These are phyloP conservation scores for Eristalinus sepulchralis DNA, from an alignment of 2,888 invertebrate species.

Conservation along the genomic window DNA sequence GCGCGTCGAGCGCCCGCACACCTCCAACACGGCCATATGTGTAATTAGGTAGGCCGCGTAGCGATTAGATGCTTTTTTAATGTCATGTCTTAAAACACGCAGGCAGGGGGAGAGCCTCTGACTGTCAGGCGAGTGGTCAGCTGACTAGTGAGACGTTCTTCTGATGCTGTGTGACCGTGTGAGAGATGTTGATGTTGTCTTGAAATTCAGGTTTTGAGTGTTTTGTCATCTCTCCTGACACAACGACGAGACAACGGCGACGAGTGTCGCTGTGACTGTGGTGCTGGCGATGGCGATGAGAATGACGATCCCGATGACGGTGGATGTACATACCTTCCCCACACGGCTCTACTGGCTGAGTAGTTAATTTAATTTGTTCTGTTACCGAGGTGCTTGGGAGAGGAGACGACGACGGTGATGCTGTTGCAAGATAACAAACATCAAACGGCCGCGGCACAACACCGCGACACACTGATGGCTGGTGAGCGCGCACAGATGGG, in stretches of 20 bases:
- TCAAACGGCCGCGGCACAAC: slow-evolving; percentile 32
- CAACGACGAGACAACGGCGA: not conserved
- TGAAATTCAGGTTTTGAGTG: slow-evolving; percentile 67
- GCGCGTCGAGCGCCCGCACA: not conserved
- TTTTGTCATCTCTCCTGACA: slow-evolving; percentile 56
- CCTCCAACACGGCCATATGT: slow-evolving; percentile 24
- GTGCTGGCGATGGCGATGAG: not conserved
- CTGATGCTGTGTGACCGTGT: not conserved
- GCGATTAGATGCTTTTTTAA: slow-evolving; percentile 70
- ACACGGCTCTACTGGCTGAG: slow-evolving; percentile 15
- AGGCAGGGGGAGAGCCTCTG: not conserved
- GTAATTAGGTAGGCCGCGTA: slow-evolving; percentile 69
- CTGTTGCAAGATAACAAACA: slow-evolving; percentile 55
- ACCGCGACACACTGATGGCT: not conserved
- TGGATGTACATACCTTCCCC: not conserved
- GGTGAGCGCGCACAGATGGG: slow-evolving; percentile 1
- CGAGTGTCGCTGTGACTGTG: not conserved
- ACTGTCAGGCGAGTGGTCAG: not conserved
- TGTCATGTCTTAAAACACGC: slow-evolving; percentile 65
- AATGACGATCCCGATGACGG: not conserved
- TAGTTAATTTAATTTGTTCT: slow-evolving; percentile 65
- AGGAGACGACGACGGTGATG: slow-evolving; percentile 33
- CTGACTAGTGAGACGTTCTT: not conserved
- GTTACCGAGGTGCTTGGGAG: slow-evolving; percentile 55
- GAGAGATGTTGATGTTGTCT: slow-evolving; percentile 41